Evolutionary conservation across 35 echinoderm and acorn worm genomes (phyloP), one percentile per base, ranked within the genome.

Genomic region (Ophioderma brevispina): DNA sequence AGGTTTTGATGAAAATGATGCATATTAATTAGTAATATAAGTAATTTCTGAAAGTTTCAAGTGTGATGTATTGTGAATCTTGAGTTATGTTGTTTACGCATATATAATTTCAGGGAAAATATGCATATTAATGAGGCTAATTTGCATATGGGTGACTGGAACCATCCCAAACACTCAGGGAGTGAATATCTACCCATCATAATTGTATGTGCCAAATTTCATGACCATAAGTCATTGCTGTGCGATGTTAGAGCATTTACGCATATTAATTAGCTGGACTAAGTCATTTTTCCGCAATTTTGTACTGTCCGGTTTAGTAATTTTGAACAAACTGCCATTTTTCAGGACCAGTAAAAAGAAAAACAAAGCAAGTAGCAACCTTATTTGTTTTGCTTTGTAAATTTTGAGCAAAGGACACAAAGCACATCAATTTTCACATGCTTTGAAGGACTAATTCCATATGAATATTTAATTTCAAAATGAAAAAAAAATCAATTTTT

Each of bases 191-290:
- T 43, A 83, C 50, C 42, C 31, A 83, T 36, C 25, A 83, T 49
- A 30, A 83, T 4, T 42, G 28, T 31, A 21, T 83, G 40, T 83
- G 39, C 81, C 81, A 83, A 83, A 30, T 41, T 83, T 31, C 38
- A 83, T 15, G n/a, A 1, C 32, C 50, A 15, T 83, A 33, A 31
- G 38, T 43, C 11, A 1, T 41, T 41, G 14, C 42, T n/a, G 42
- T 83, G 21, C 32, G 13, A 17, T 15, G 33, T 6, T 19, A 83
- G 38, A 83, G 38, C 81, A 81, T n/a, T 83, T 83, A 83, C 42
- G 81, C 37, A 83, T 83, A 83, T 83, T 83, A 83, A 83, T 83
- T 83, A 83, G 81, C 81, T 83, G 81, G 81, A 83, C 81, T 83
- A 49, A 49, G 81, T 83, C 81, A 49, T 46, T 83, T 83, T 83